Conservation (phyloP, 2,797 vertebrate genomes). For the Lophura swinhoii region DNA sequence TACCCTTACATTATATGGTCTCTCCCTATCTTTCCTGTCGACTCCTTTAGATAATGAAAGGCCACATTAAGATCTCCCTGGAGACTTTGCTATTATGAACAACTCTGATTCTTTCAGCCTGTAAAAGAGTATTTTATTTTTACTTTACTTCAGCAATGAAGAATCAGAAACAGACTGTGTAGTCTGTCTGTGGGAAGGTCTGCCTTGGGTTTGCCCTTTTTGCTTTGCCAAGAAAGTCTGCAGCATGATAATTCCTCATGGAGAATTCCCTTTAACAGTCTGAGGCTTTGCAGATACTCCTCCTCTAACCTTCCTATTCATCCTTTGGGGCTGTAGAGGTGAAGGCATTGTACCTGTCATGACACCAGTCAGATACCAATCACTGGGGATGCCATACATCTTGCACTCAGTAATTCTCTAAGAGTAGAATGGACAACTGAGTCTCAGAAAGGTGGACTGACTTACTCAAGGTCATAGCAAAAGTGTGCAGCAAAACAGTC, state of each 20-base stretch:
- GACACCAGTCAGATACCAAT: not conserved
- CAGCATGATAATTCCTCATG: not conserved
- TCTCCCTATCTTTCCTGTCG: not conserved
- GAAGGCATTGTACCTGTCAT: rapidly evolving
- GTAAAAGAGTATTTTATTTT: not conserved
- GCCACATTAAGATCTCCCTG: not conserved
- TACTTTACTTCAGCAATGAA: not conserved
- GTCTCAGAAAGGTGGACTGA: not conserved
- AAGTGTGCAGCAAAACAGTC: not conserved
- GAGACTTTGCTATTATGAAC: not conserved
- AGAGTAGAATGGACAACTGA: not conserved
- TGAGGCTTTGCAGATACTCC: not conserved
- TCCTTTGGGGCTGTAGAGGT: not conserved
- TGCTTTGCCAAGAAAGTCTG: not conserved
- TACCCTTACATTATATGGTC: not conserved
- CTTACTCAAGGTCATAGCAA: not conserved
- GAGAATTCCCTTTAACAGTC: not conserved
- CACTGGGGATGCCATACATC: not conserved
- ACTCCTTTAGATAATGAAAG: not conserved
- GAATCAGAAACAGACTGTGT: not conserved
- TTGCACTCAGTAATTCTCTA: not conserved
- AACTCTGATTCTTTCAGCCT: not conserved
- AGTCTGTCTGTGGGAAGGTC: not conserved
- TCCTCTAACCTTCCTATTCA: not conserved
- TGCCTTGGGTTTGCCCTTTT: not conserved